These are phyloP conservation scores for Hassar affinis DNA, from an alignment of 2,113 vertebrate species.

Conservation along the genomic window DNA sequence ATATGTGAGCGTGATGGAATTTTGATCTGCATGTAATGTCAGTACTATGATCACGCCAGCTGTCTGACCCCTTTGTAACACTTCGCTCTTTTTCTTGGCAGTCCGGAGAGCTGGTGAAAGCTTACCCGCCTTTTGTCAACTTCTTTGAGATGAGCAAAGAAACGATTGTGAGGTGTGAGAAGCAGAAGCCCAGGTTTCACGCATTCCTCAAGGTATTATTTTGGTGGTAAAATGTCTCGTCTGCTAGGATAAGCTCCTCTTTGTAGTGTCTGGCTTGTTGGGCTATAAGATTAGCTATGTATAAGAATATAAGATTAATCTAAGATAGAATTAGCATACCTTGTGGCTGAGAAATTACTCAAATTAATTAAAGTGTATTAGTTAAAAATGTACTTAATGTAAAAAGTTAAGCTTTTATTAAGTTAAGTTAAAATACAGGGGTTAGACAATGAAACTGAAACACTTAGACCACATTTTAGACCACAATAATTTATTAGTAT, in stretches of 20 bases:
- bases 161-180: slow-evolving; percentile 92
- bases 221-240: not conserved
- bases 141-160: slow-evolving; percentile 99
- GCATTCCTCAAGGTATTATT: slow-evolving; percentile 90
- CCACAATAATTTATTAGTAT: no score
- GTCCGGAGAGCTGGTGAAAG: slow-evolving; percentile 94
- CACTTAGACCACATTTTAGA: no score
- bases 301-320: no score
- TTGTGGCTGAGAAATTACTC: not conserved
- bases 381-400: no score
- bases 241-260: not conserved
- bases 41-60: not conserved
- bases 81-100: slow-evolving; percentile 59
- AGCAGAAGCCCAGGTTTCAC: slow-evolving; percentile 94
- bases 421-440: no score
- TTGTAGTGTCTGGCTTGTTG: not conserved
- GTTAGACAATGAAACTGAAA: no score
- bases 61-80: slow-evolving; percentile 1
- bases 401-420: not conserved
- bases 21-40: slow-evolving; percentile 17
- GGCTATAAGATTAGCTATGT: not conserved
- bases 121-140: slow-evolving; percentile 96
- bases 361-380: no score
- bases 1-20: slow-evolving; percentile 81
- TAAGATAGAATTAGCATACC: not conserved